Base-by-base conservation (phyloP, 2,797 vertebrate species). In the Hypotaenidia philippensis region DNA sequence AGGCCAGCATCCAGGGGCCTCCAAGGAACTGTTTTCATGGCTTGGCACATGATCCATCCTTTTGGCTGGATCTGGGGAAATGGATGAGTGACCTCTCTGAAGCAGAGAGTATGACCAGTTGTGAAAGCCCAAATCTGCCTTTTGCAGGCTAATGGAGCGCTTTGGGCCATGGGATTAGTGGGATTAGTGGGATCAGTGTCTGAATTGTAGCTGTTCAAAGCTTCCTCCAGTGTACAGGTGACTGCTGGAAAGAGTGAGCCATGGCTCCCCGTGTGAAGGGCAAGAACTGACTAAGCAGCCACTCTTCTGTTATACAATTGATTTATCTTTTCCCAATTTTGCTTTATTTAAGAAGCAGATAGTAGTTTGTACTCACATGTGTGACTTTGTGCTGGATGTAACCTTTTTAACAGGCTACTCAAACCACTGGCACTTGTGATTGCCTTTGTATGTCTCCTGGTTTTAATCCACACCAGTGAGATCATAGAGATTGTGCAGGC, bases 111-210 rank as follows among this genome's bases (percentile, higher is more conserved):
- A 55, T 15, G 59, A 41, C 34, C 29, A 7, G 27, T 2, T 64
- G 57, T 50, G 63, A 66, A 77, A 89, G 25, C 31, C n/a, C 18
- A 8, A 16, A 11, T 41, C 59, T 81, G 52, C 76, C 41, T 82
- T 79, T 90, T 70, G 64, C 29, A 68, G 64, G 64, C 71, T 84
- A n/a, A n/a, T 76, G 87, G 71, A 94, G 76, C 80, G 77, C 49
- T 83, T 49, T 11, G 0, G 76, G 69, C 26, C 65, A 56, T 41
- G 55, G 65, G 57, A 93, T 94, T 57, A 91, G 64, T 3, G 6
- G 87, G 91, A 95, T 96, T 90, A 90, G 75, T 2, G 4, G 83
- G 53, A 80, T 78, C 87, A 76, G 31, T 49, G 83, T 50, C 76
- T 83, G 57, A 70, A 53, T 2, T 78, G 50, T 63, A 69, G 82